Percentiles rank a stretch among this genome's conserved stretches.
phyloP scores from a whole-genome alignment of 2,113 vertebrate species.

The Ptychochromis oligacanthus region DNA sequence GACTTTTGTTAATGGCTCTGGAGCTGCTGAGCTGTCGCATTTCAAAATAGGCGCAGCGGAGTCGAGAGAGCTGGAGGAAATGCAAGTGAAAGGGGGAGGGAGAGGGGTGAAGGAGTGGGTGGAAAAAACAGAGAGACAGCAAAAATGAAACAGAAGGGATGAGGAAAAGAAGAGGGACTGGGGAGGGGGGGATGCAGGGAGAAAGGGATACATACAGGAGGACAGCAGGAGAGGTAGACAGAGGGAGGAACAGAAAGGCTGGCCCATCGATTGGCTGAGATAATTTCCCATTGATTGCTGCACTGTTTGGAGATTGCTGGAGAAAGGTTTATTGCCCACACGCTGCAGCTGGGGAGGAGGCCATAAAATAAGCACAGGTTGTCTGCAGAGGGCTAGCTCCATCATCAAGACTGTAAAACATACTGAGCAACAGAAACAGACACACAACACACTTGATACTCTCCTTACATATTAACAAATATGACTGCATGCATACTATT shows the following conservation, averaged over 20 bases:
- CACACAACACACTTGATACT: constrained; percentile 15
- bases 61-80: constrained; percentile 52
- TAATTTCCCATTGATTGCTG: constrained; percentile 85
- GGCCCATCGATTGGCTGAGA: constrained; percentile 80
- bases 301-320: constrained; percentile 80
- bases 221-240: constrained; percentile 45
- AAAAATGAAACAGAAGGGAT: constrained; percentile 70
- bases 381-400: constrained; percentile 71
- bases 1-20: constrained; percentile 67
- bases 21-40: constrained; percentile 77
- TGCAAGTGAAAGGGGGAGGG: constrained; percentile 10
- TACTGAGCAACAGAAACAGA: constrained; percentile 25
- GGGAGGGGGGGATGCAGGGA: constrained; percentile 5
- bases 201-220: constrained; percentile 55
- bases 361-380: constrained; percentile 76
- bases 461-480: constrained; percentile 41
- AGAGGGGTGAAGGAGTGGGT: constrained; percentile 35
- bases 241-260: constrained; percentile 70
- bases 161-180: constrained; percentile 12
- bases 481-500: constrained; percentile 41
- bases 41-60: constrained; percentile 66
- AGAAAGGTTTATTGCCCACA: constrained; percentile 82
- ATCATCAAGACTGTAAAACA: constrained; percentile 61
- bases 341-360: constrained; percentile 76
- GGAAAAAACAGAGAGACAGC: constrained; percentile 66